Evolutionary conservation across 2,113 vertebrate species (phyloP).

Genomic region (Malaclemys terrapin): DNA sequence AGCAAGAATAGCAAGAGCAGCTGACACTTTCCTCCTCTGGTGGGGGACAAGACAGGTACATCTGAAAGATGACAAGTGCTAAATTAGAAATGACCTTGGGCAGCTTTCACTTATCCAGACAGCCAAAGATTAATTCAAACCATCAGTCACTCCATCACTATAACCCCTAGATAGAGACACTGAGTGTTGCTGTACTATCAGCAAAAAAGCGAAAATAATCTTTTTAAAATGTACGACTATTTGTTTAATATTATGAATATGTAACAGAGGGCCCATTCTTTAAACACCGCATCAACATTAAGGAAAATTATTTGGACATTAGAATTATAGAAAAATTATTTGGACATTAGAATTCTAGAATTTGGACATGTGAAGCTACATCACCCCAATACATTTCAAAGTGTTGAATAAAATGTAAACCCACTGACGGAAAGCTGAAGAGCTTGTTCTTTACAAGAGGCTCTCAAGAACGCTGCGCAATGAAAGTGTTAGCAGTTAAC

Average conservation of each 20-base stretch:
- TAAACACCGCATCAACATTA: not conserved
- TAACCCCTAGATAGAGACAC: not conserved
- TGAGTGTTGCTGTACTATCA: not conserved
- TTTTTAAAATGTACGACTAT: not conserved
- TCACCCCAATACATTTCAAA: not conserved
- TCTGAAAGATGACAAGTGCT: not conserved
- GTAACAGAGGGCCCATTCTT: not conserved
- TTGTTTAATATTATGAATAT: not conserved
- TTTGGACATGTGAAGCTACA: not conserved
- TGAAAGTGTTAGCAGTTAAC: slow-evolving; percentile 27
- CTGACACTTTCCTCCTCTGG: not conserved
- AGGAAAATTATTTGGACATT: not conserved
- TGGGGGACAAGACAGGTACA: not conserved
- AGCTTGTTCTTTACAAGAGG: not conserved
- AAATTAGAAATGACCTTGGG: not conserved
- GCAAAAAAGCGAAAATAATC: not conserved
- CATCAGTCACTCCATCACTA: not conserved
- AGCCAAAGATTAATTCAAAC: slow-evolving; percentile 15
- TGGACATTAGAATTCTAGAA: not conserved
- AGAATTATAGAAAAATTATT: not conserved
- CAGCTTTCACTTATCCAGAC: not conserved
- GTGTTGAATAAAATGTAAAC: not conserved
- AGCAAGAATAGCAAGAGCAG: not conserved
- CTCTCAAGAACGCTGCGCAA: not conserved
- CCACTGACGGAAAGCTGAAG: not conserved